A percentile compares a stretch with the other conserved stretches of the same genome.
These are phyloP conservation scores for Mayetiola destructor DNA, from an alignment of 2,888 invertebrate genomes.

Conservation along the genomic window DNA sequence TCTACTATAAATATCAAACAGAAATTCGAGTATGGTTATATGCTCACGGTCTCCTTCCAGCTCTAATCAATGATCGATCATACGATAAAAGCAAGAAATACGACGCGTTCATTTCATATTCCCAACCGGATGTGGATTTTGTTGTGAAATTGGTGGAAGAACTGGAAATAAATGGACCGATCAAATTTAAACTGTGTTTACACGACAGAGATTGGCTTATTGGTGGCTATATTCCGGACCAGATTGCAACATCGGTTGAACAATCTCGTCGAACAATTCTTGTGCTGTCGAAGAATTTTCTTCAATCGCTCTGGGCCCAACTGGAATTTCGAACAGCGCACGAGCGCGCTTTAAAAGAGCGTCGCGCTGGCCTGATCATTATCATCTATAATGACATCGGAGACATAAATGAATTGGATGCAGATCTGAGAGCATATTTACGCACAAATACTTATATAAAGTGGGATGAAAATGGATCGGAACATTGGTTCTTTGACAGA, in stretches of 20 bases:
- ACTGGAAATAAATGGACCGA: conserved; percentile 47
- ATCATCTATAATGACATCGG: too few species aligned
- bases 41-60: conserved; percentile 43
- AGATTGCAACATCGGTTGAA: conserved; percentile 55
- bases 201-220: conserved; percentile 60
- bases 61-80: conserved; percentile 54
- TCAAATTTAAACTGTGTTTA: conserved; percentile 52
- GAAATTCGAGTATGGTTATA: conserved; percentile 55
- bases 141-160: conserved; percentile 49
- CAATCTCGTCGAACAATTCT: conserved; percentile 55
- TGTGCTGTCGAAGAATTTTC: conserved; percentile 53
- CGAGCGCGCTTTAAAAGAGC: conserved; percentile 50
- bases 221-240: conserved; percentile 56
- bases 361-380: too few species aligned
- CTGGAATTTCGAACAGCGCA: conserved; percentile 65
- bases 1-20: conserved; percentile 41
- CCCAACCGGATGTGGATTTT: too few species aligned
- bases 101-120: too few species aligned
- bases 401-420: too few species aligned
- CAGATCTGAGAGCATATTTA: too few species aligned
- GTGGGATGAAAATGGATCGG: too few species aligned
- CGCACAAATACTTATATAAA: too few species aligned
- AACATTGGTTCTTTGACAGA: too few species aligned
- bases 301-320: conserved; percentile 60
- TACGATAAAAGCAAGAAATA: too few species aligned